Base-by-base conservation (phyloP, 2,797 vertebrate genomes). In the Sebastolobus altivelis region DNA sequence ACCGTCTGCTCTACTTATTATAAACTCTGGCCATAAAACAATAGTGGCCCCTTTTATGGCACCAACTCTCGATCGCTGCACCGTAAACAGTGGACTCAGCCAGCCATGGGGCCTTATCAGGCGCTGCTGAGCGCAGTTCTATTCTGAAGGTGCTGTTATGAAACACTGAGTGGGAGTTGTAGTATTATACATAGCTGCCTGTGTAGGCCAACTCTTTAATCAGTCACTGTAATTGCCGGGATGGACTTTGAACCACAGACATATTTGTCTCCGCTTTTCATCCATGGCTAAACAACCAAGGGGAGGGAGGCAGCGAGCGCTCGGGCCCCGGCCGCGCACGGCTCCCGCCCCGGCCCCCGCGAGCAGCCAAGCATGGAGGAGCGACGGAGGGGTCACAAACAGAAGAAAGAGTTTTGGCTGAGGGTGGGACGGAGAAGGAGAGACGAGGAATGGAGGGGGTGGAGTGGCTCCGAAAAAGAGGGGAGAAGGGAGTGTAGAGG, bases 201-300 rank as follows among this genome's bases (percentile, higher is more conserved):
- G 88, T 69, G 70, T 33, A 93, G 89, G 79, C 90, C 89, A 88
- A 86, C 89, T 93, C 94, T 94, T 93, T 94, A 94, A 94, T 94
- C 92, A 94, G 88, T 90, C 88, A 73, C 87, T 90, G 87, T 91
- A 94, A 93, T 93, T 92, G 90, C 92, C 55, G 87, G 91, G 92
- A 93, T 91, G 85, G 92, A 93, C 92, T 94, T 93, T 90, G 93
- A 93, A 92, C 92, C 91, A 88, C 92, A 91, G 87, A 92, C 92
- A 89, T 94, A 94, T 92, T 92, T 93, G 87, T 94, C 87, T 90
- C 89, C 62, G 72, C 88, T 90, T 93, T 89, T 93, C 88, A 92
- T 92, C 88, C 84, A 68, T 84, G 83, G 89, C 86, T 92, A 88
- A 93, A 92, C 86, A 89, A 88, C 82, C 22, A 49, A 75, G 69